Evolutionary conservation across 2,888 invertebrate genomes (phyloP), one percentile per base, ranked within the genome.

Genomic region (Andrena bucephala): DNA sequence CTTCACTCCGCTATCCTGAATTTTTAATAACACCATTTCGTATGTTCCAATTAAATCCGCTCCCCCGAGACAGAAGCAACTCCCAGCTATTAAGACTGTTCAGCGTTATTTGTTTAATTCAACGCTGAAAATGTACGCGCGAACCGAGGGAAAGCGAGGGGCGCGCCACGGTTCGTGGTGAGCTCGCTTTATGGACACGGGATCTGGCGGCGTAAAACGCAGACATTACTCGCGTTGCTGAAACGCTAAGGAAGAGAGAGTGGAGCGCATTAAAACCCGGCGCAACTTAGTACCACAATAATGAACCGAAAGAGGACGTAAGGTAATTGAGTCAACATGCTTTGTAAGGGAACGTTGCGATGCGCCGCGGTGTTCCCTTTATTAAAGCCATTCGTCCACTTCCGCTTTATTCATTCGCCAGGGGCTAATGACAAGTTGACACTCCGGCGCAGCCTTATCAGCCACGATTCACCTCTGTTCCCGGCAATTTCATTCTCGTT

Each of bases 281-380:
- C 69, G 57, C 8, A 69, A 60, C 71, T 57, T 68, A 57, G 60
- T 65, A 50, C 65, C 73, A 67, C 52, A 83, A 78, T 75, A 77
- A 85, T 67, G 85, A 79, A 68, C 70, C 60, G 73, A 78, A 69
- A 74, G 74, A 33, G 74, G 65, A 75, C 80, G 50, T 7, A 20
- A 52, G 84, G 81, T 86, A 89, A 87, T 86, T 83, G 86, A 84
- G 87, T 87, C 84, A 84, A 85, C 82, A 67, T 68, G 81, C 82
- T 83, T 82, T 74, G 81, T 85, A 85, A 87, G 82, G 79, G 81
- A 77, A 80, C 71, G 72, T 79, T 75, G 24, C 69, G 83, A 72
- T 77, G 82, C 79, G 71, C 66, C 57, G 24, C 10, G 68, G 52
- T 69, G 81, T 83, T 81, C 77, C 69, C 75, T 77, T 77, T 59